Conservation (phyloP, 2,797 vertebrate species). For the Pangasius mekongensis region DNA sequence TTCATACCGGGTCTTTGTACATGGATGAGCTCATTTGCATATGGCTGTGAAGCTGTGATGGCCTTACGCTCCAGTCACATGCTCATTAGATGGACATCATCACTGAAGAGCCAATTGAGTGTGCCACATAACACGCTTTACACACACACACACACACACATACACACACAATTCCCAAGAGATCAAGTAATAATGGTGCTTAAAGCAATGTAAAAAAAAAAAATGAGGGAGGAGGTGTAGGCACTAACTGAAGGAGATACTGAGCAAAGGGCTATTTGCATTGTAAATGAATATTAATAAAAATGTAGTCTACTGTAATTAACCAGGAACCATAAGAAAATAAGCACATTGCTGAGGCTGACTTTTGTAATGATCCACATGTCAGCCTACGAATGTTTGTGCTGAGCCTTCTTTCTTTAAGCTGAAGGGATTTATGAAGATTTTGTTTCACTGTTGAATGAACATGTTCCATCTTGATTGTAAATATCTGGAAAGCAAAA, state of each 20-base stretch:
- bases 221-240: not conserved
- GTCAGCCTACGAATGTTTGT: constrained; percentile 19
- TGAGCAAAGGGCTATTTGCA: not conserved
- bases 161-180: not conserved
- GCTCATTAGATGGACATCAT: constrained; percentile 28
- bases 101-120: constrained; percentile 52
- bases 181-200: constrained; percentile 15
- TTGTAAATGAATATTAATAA: constrained; percentile 3
- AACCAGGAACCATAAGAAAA: not conserved
- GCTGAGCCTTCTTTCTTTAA: not conserved
- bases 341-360: not conserved
- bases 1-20: not conserved
- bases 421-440: not conserved
- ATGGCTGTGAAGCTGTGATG: constrained; percentile 15
- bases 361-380: not conserved
- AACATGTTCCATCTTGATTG: not conserved
- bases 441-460: not conserved
- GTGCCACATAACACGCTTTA: constrained; percentile 22
- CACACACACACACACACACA: constrained; percentile 33
- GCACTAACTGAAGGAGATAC: not conserved
- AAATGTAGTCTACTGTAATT: not conserved
- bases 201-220: constrained; percentile 8
- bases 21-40: not conserved
- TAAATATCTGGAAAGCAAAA: not conserved
- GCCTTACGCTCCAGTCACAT: not conserved